phyloP scores from a whole-genome alignment of 1,140 invertebrate genomes.

The Arctopsyche grandis region DNA sequence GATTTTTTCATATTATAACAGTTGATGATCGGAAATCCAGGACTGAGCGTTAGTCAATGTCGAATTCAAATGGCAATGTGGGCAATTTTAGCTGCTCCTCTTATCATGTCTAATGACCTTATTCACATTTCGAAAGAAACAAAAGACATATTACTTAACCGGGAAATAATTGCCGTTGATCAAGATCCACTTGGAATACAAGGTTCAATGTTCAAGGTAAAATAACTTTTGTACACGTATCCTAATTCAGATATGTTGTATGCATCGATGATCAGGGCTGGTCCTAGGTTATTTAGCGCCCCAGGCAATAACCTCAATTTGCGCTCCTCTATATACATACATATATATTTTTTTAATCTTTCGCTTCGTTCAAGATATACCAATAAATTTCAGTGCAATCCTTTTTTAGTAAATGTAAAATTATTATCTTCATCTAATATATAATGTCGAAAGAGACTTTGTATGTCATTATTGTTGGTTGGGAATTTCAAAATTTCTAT shows the following conservation, averaged over 20 bases:
- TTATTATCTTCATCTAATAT: no score
- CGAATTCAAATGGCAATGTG: slow-evolving; percentile 89
- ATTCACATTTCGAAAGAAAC: slow-evolving; percentile 74
- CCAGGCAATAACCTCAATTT: no score
- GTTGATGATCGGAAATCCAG: slow-evolving; percentile 88
- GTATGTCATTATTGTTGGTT: no score
- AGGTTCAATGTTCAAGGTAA: slow-evolving; percentile 59
- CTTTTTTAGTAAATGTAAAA: no score
- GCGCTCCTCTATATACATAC: no score
- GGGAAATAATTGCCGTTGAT: slow-evolving; percentile 80
- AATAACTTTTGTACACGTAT: slow-evolving; percentile 14
- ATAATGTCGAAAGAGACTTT: no score
- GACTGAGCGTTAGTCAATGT: slow-evolving; percentile 83
- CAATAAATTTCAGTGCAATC: no score
- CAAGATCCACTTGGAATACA: slow-evolving; percentile 82
- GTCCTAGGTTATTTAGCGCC: no score
- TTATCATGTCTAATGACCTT: slow-evolving; percentile 90
- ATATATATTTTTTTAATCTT: no score
- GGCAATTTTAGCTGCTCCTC: slow-evolving; percentile 87
- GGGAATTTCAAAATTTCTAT: no score
- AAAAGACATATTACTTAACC: slow-evolving; percentile 81
- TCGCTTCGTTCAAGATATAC: no score
- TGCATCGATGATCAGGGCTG: no score
- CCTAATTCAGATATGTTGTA: not conserved
- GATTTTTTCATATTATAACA: slow-evolving; percentile 60